Evolutionary conservation across 2,113 vertebrate genomes (phyloP).

Genomic region (Calonectris borealis): DNA sequence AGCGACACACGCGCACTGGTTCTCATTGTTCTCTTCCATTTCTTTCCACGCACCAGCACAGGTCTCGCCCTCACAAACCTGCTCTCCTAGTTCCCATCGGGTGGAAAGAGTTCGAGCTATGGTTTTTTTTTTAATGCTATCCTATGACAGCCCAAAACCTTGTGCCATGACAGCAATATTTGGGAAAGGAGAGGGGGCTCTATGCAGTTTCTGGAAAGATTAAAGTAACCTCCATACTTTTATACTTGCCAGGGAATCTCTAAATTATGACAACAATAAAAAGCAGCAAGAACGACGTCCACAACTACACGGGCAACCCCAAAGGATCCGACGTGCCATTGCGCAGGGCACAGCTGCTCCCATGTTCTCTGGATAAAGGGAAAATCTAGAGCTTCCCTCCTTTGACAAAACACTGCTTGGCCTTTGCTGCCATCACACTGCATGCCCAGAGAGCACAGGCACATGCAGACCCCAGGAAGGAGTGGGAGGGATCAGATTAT

Average conservation of each 20-base stretch:
- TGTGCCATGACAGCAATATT: not conserved
- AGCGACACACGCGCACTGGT: not conserved
- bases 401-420: not conserved
- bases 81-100: not conserved
- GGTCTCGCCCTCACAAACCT: not conserved
- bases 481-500: not conserved
- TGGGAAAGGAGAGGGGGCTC: not conserved
- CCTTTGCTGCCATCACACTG: not conserved
- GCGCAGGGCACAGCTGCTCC: not conserved
- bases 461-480: not conserved
- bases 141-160: not conserved
- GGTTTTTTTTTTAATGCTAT: not conserved
- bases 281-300: not conserved
- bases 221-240: not conserved
- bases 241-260: not conserved
- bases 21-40: not conserved
- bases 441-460: not conserved
- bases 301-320: rapidly evolving
- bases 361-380: not conserved
- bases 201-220: not conserved
- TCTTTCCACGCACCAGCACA: not conserved
- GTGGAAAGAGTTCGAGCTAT: not conserved
- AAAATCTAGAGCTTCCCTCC: not conserved
- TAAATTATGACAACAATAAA: not conserved
- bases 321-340: not conserved